These are phyloP conservation scores for Simalia tracyae DNA, from an alignment of 2,797 vertebrate genomes.

Conservation along the genomic window DNA sequence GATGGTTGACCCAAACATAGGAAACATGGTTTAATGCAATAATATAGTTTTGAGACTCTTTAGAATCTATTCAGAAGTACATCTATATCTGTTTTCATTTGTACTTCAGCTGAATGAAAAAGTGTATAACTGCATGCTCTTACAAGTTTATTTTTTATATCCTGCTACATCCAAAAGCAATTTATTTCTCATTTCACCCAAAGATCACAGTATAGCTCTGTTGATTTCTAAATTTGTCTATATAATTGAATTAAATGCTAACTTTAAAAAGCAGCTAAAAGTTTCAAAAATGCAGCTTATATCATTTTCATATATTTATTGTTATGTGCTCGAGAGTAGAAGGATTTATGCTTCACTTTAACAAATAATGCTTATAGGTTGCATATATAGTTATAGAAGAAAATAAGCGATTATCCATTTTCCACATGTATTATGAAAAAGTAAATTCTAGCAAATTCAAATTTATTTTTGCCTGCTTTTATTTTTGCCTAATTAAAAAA, in stretches of 20 bases:
- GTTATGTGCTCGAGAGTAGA: neutral
- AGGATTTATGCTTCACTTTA: neutral
- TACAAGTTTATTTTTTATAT: neutral
- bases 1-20: neutral
- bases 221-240: neutral
- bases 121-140: neutral
- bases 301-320: neutral
- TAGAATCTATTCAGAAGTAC: neutral
- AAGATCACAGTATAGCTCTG: neutral
- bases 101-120: too few relatives aligned
- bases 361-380: neutral
- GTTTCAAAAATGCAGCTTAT: neutral
- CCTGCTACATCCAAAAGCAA: neutral
- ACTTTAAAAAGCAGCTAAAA: neutral
- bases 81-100: neutral
- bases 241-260: neutral
- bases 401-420: neutral
- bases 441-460: neutral
- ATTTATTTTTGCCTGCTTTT: neutral
- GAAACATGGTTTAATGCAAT: neutral
- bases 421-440: neutral
- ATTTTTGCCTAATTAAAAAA: neutral
- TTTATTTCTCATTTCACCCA: neutral
- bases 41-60: neutral
- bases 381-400: neutral